These are phyloP conservation scores for Pegoplata infirma DNA, from an alignment of 2,888 invertebrate genomes.

Conservation along the genomic window DNA sequence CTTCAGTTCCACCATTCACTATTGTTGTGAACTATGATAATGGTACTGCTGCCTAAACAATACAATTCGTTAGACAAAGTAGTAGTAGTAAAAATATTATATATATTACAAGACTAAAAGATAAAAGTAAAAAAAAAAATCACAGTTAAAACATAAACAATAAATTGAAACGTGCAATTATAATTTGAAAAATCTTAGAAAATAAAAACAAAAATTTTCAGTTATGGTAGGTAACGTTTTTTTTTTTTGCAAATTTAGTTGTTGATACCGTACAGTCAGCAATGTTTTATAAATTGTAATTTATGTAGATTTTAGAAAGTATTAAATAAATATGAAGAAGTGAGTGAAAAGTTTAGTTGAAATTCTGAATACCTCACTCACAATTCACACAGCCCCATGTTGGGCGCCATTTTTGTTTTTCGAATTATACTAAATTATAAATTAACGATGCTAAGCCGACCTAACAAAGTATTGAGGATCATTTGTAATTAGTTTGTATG, in stretches of 20 bases:
- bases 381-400: no score
- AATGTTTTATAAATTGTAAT: no score
- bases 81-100: conserved; percentile 21
- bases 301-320: no score
- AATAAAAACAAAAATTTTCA: conserved; percentile 31
- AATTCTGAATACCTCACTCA: no score
- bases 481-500: no score
- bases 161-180: conserved; percentile 57
- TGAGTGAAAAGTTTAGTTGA: no score
- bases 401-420: no score
- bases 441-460: no score
- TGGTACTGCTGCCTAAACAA: neutral
- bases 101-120: conserved; percentile 24
- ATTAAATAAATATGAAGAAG: no score
- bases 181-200: conserved; percentile 34
- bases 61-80: conserved; percentile 39
- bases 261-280: neutral
- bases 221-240: conserved; percentile 50
- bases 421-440: no score
- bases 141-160: conserved; percentile 40
- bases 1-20: conserved; percentile 30
- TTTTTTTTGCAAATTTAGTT: conserved; percentile 8
- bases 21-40: neutral
- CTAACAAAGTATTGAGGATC: no score
- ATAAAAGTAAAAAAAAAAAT: conserved; percentile 25